A percentile compares a stretch with the other conserved stretches of the same genome.
Conservation (phyloP, 2,888 invertebrate species). For the Anorthoa munda region DNA sequence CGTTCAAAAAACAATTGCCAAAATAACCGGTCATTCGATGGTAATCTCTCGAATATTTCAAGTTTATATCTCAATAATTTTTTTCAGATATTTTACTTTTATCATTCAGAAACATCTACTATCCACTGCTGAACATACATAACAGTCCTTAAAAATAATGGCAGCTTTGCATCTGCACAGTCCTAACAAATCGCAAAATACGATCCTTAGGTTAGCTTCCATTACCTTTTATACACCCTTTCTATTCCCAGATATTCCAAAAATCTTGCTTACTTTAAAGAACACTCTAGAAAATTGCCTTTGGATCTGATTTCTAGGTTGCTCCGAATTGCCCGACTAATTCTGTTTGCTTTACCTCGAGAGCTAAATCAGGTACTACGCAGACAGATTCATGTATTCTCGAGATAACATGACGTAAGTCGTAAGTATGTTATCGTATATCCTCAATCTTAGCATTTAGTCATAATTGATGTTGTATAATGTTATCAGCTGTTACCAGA, state of each 20-base stretch:
- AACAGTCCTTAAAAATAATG: conserved; percentile 11
- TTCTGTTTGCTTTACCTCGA: conserved; percentile 20
- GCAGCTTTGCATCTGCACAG: not conserved
- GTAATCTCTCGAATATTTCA: too few species aligned
- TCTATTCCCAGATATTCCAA: not conserved
- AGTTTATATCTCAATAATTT: too few species aligned
- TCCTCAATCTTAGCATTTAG: conserved; percentile 33
- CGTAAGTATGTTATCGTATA: conserved; percentile 31
- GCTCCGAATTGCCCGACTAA: conserved; percentile 23
- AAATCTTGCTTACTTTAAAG: conserved; percentile 19
- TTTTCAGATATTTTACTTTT: too few species aligned
- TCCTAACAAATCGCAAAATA: conserved; percentile 15
- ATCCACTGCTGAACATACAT: not conserved
- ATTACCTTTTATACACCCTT: conserved; percentile 6
- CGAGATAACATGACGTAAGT: conserved; percentile 20
- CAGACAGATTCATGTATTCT: conserved; percentile 19
- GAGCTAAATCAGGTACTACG: conserved; percentile 24
- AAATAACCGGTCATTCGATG: too few species aligned
- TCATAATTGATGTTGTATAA: conserved; percentile 43
- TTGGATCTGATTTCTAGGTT: conserved; percentile 32
- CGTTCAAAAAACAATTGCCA: too few species aligned
- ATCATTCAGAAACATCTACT: too few species aligned
- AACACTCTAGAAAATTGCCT: conserved; percentile 48
- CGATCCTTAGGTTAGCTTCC: not conserved
- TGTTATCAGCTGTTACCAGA: conserved; percentile 39